These are phyloP conservation scores for Coregonus sp. DNA, from an alignment of 2,797 vertebrate species.

Conservation along the genomic window DNA sequence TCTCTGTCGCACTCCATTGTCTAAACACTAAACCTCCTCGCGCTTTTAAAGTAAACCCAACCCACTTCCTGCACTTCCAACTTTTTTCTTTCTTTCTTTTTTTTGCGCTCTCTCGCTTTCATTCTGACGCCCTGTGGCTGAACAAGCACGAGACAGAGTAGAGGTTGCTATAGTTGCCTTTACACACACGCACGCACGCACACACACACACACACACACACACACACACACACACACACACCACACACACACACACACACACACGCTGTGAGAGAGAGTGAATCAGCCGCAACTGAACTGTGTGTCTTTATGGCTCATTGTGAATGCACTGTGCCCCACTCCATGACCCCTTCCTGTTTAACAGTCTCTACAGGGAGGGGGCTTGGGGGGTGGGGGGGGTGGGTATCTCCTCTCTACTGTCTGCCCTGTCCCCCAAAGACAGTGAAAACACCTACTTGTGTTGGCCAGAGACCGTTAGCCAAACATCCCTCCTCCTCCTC, in stretches of 20 bases:
- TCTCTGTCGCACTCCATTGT: slow-evolving; percentile 1
- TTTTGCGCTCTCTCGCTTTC: background rate
- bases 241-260: slow-evolving; percentile 11
- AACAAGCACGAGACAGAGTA: slow-evolving; percentile 26
- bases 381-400: slow-evolving; percentile 17
- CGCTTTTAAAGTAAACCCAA: slow-evolving; percentile 2
- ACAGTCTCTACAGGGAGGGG: slow-evolving; percentile 35
- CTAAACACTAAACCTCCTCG: background rate
- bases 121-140: slow-evolving; percentile 23
- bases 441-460: slow-evolving; percentile 48
- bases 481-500: slow-evolving; percentile 35
- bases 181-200: background rate
- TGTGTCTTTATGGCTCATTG: slow-evolving; percentile 50
- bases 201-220: slow-evolving; percentile 1
- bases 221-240: slow-evolving; percentile 9
- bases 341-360: slow-evolving; percentile 49
- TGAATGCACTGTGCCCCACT: slow-evolving; percentile 38
- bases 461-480: slow-evolving; percentile 67
- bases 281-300: slow-evolving; percentile 36
- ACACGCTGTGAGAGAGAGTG: slow-evolving; percentile 19
- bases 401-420: slow-evolving; percentile 43
- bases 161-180: slow-evolving; percentile 1
- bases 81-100: background rate
- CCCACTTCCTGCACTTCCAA: background rate
- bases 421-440: slow-evolving; percentile 43